Conservation (phyloP, 2,888 invertebrate genomes). For the Pachycephus smyrnensis region DNA sequence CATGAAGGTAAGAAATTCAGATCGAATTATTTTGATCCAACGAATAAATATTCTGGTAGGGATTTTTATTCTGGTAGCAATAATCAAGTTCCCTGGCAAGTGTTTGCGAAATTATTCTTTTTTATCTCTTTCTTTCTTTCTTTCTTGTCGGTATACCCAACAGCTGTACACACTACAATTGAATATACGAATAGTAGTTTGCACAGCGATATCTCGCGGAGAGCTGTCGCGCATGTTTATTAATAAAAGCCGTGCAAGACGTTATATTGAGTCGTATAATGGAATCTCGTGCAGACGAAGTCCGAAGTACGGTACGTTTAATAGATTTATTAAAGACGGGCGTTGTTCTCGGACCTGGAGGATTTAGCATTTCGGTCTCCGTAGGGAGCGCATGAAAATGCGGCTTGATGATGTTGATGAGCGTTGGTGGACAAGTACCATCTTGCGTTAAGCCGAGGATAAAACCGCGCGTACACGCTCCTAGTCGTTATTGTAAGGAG, state of each 20-base stretch:
- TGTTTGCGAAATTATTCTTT: background rate
- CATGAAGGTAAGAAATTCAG: background rate
- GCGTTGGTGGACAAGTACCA: conserved; percentile 42
- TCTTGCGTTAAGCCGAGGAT: conserved; percentile 1
- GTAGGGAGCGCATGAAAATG: background rate
- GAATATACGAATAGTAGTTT: background rate
- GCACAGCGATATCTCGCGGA: background rate
- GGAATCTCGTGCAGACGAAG: background rate
- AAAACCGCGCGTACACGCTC: background rate
- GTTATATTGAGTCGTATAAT: background rate
- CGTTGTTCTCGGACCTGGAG: background rate
- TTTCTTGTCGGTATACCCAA: background rate
- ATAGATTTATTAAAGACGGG: background rate
- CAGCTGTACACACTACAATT: background rate
- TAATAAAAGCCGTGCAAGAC: background rate
- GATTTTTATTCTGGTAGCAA: background rate
- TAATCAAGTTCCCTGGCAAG: background rate
- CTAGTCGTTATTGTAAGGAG: conserved; percentile 8
- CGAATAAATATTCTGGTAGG: background rate
- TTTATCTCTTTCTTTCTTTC: background rate
- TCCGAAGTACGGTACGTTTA: background rate
- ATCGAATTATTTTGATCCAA: background rate
- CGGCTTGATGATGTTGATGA: conserved; percentile 39
- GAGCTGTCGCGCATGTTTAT: background rate
- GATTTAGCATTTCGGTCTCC: background rate